These are phyloP conservation scores for Casuarius casuarius DNA, from an alignment of 2,113 vertebrate genomes.

Conservation along the genomic window DNA sequence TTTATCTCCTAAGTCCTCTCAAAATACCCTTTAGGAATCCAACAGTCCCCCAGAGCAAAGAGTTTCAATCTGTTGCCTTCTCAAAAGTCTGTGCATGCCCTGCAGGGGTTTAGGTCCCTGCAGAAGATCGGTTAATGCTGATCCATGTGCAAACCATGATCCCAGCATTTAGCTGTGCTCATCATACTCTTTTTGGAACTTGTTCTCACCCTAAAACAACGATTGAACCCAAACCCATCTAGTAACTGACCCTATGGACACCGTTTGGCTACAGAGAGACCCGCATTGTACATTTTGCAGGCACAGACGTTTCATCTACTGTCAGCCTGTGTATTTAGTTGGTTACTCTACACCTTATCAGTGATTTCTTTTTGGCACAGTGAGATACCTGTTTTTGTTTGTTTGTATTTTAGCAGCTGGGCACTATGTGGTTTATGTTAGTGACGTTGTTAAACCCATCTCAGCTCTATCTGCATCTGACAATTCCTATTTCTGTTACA, in stretches of 20 bases:
- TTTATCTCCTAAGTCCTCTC: neutral
- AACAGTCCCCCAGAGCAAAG: neutral
- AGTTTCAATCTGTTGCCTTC: neutral
- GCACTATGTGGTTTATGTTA: neutral
- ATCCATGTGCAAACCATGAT: neutral
- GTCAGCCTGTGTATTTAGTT: neutral
- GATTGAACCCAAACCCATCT: neutral
- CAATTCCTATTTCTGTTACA: neutral
- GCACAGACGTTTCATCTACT: neutral
- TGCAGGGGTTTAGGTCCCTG: neutral
- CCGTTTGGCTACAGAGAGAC: neutral
- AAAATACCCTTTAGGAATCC: neutral
- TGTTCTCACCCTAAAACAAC: neutral
- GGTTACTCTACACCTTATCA: neutral
- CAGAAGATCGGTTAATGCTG: neutral
- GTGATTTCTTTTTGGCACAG: neutral
- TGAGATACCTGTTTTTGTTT: neutral
- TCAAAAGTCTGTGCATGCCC: neutral
- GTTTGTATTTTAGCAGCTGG: neutral
- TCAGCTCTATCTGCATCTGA: neutral
- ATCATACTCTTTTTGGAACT: neutral
- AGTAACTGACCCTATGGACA: neutral
- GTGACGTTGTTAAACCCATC: neutral
- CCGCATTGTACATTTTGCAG: neutral
- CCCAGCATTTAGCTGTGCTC: neutral